These are phyloP conservation scores for Apostichopus californicus DNA, from an alignment of 35 echinoderm and acorn worm species.

Conservation along the genomic window DNA sequence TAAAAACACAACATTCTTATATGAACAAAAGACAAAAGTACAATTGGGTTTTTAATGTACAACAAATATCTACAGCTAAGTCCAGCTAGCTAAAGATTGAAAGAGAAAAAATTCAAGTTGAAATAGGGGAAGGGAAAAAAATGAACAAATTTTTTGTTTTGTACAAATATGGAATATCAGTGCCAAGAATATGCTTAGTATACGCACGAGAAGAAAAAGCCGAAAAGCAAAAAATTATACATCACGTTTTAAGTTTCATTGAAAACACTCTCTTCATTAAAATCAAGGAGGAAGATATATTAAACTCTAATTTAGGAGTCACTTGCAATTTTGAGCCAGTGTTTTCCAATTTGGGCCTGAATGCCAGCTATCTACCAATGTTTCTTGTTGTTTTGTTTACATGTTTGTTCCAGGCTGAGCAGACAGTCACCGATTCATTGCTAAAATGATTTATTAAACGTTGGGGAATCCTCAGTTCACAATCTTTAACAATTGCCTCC, in stretches of 20 bases:
- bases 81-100: constrained; percentile 23
- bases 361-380: not conserved
- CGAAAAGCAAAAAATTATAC: not conserved
- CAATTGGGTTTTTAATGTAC: not conserved
- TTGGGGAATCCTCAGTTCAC: no score
- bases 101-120: not conserved
- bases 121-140: not conserved
- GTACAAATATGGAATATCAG: not conserved
- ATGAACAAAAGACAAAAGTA: not conserved
- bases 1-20: not conserved
- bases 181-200: not conserved
- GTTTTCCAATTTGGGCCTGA: not conserved
- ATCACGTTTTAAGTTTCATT: not conserved
- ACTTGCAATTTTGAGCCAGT: not conserved
- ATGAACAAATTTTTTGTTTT: not conserved
- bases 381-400: no score
- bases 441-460: no score
- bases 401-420: no score
- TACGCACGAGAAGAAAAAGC: not conserved
- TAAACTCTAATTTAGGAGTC: not conserved
- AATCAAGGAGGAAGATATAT: not conserved
- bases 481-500: no score
- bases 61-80: not conserved
- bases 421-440: no score
- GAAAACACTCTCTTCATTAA: not conserved